Conservation (phyloP, 2,113 vertebrate genomes). For the Corvus hawaiiensis region DNA sequence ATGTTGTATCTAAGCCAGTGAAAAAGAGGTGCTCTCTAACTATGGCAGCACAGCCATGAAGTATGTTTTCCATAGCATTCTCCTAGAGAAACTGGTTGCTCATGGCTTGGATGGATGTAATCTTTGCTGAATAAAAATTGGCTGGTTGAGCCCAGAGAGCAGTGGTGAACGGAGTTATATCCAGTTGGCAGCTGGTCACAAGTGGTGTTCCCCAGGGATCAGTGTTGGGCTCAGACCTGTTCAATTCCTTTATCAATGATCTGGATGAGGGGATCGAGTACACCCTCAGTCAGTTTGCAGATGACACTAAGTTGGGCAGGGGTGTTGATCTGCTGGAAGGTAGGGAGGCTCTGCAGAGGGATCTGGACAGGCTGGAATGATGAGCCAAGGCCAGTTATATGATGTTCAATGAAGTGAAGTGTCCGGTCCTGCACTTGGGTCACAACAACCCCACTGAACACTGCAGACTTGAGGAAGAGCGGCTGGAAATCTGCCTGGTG, state of each 20-base stretch:
- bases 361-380: not conserved
- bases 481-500: not conserved
- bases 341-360: not conserved
- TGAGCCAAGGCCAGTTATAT: rapidly evolving
- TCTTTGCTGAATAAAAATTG: not conserved
- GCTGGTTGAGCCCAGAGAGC: not conserved
- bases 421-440: not conserved
- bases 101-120: not conserved
- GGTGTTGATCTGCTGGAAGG: not conserved
- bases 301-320: no score
- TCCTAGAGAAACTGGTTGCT: not conserved
- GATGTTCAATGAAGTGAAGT: not conserved
- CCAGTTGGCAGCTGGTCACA: not conserved
- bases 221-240: rapidly evolving
- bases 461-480: not conserved
- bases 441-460: not conserved
- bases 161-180: not conserved
- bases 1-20: not conserved
- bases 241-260: not conserved
- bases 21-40: not conserved
- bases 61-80: not conserved
- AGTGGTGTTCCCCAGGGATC: not conserved
- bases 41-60: not conserved
- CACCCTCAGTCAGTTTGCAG: not conserved
- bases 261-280: not conserved